Evolutionary conservation across 2,888 invertebrate genomes (phyloP), one percentile per base, ranked within the genome.

Genomic region (Ennomos erosarius): DNA sequence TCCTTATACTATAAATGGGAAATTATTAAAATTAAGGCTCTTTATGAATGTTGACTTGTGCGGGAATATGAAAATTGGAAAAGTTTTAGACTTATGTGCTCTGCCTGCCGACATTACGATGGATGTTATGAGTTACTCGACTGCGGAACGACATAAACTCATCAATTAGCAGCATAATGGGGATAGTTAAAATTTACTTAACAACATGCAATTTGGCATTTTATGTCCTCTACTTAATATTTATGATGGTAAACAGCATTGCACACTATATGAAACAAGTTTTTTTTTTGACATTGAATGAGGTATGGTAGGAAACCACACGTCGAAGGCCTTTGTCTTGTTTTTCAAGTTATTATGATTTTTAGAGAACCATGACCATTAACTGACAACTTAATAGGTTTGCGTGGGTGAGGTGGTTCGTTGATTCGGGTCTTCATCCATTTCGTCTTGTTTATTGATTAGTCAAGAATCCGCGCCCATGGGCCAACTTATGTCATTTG

Each of bases 401-500:
- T 67, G 81, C 82, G 87, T 90, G 82, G 90, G 90, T 79, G 85
- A 79, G 83, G 78, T 81, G 69, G 79, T 81, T 79, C 74, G 78
- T 70, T 78, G 72, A 78, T 81, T 84, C 74, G 78, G 78, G 74
- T 82, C 79, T 85, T 86, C 82, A 81, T 87, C 84, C 76, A 84
- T 87, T 87, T 78, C 73, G 85, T 82, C 83, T 87, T 86, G 85
- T 88, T 84, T 88, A 91, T 91, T 87, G 91, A 91, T 91, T 90
- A 85, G 87, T 81, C 81, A 85, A 87, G 86, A 89, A 78, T 88
- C 85, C 90, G 89, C 90, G 86, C 88, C 90, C 88, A 90, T 91
- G 87, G 90, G 85, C 90, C 85, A 90, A 90, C 89, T 90, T 90
- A 86, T 91, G 90, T 91, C 90, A 88, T 92, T 92, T 91, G 91